Percentiles rank a stretch among this genome's conserved stretches.
Conservation (phyloP, 2,888 invertebrate genomes). For the Microdon myrmicae region DNA sequence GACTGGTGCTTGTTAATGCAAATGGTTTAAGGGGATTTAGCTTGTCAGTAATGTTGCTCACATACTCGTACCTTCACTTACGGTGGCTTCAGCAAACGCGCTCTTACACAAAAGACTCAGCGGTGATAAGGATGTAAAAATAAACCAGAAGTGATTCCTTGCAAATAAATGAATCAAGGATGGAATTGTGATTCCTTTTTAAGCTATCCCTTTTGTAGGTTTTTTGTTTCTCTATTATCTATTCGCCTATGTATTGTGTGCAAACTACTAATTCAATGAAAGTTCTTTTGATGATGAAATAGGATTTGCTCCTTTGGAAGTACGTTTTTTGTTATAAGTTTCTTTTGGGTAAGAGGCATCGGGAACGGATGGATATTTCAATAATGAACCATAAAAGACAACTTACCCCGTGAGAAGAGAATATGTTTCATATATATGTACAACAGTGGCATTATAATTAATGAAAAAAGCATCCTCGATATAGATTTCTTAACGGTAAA, state of each 20-base stretch:
- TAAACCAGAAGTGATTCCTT: constrained; percentile 10
- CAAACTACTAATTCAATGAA: constrained; percentile 21
- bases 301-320: constrained; percentile 38
- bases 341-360: no score
- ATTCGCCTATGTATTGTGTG: constrained; percentile 1
- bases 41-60: constrained; percentile 38
- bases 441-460: no score
- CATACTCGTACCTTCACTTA: constrained; percentile 29
- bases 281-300: constrained; percentile 42
- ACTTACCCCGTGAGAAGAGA: no score
- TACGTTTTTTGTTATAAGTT: no score
- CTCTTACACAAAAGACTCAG: constrained; percentile 21
- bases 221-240: constrained; percentile 8
- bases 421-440: no score
- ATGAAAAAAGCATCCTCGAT: no score
- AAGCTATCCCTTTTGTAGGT: constrained; percentile 24
- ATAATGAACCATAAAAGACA: no score
- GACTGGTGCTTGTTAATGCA: constrained; percentile 27
- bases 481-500: no score
- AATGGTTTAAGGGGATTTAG: constrained; percentile 47
- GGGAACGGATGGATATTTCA: no score
- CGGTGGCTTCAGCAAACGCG: constrained; percentile 3
- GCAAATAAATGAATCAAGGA: constrained; percentile 44
- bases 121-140: constrained; percentile 30
- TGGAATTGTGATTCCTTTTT: constrained; percentile 43